Evolutionary conservation across 2,888 invertebrate species (phyloP).

Genomic region (Spialia ferax): DNA sequence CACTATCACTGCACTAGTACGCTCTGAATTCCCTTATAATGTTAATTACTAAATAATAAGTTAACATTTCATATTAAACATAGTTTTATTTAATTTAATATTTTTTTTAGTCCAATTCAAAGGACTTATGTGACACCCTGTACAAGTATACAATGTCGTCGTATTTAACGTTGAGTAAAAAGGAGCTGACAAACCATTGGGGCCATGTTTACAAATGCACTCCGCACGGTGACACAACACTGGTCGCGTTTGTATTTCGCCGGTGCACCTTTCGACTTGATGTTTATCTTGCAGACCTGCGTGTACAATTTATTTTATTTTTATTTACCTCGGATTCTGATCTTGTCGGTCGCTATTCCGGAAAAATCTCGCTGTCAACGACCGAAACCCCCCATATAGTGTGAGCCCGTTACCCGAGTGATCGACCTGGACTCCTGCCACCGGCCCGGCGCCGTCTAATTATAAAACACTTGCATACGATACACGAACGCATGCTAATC

Average conservation of each 20-base stretch:
- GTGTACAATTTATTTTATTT: conserved; percentile 21
- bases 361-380: conserved; percentile 78
- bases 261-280: conserved; percentile 24
- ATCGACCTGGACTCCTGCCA: conserved; percentile 84
- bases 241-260: conserved; percentile 28
- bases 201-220: conserved; percentile 27
- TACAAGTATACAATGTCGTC: not conserved
- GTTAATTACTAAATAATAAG: too few relatives aligned
- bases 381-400: conserved; percentile 77
- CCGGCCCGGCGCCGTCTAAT: conserved; percentile 75
- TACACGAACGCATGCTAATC: conserved; percentile 68
- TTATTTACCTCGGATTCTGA: conserved; percentile 30
- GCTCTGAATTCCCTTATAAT: too few relatives aligned
- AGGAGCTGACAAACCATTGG: conserved; percentile 1
- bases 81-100: too few relatives aligned
- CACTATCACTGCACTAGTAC: too few relatives aligned
- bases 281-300: conserved; percentile 10
- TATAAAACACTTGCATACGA: conserved; percentile 67
- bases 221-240: conserved; percentile 21
- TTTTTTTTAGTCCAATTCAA: too few relatives aligned
- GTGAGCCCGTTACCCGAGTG: conserved; percentile 80
- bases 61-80: too few relatives aligned
- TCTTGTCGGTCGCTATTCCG: conserved; percentile 61
- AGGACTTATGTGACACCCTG: too few relatives aligned
- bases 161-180: conserved; percentile 4